Base-by-base conservation (phyloP, 2,888 invertebrate genomes). In the Drymonia ruficornis region DNA sequence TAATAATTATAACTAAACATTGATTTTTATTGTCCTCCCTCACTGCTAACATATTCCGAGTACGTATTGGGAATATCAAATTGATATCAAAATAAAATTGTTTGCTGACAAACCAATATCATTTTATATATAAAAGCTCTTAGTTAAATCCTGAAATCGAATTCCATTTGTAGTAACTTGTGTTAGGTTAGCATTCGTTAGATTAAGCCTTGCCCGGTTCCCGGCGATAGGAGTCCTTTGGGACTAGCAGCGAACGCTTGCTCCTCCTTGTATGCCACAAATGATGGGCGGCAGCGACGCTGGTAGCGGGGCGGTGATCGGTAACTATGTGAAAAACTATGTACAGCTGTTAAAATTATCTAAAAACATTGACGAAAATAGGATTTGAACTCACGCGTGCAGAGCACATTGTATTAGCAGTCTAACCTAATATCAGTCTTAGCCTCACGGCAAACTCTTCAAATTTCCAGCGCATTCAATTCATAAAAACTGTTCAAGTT, bases 381-480 rank as follows among this genome's bases (percentile, higher is more conserved):
- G 95, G 95, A 96, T 95, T 95, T 95, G 95, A 95, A 96, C 96
- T 95, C 95, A 95, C 95, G 95, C 95, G 95, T 95, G 95, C 95
- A 96, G 95, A 95, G 95, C 95, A 95, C 95, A 96, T 95, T 95
- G 95, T 96, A 96, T 96, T 96, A 96, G 96, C 96, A 95, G 95
- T 95, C 95, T 95, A 95, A 95, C 95, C n/a, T n/a, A n/a, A n/a
- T n/a, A n/a, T n/a, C n/a, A n/a, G 23, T 7, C 3, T 23, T 1
- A 23, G 7, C 1, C 23, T 23, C 23, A 2, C 23, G 23, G 23
- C 3, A 4, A 2, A 4, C 23, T 23, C 23, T 4, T 23, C 23
- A 23, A 7, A 7, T 23, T 23, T 7, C 23, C 23, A 23, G 4
- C 7, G 23, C 7, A 23, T 23, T 23, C 23, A 23, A 23, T 23